Percentiles rank a stretch among this genome's conserved stretches.
phyloP scores from a whole-genome alignment of 53 echinoderm and acorn worm genomes.

The Echinometra lucunter region DNA sequence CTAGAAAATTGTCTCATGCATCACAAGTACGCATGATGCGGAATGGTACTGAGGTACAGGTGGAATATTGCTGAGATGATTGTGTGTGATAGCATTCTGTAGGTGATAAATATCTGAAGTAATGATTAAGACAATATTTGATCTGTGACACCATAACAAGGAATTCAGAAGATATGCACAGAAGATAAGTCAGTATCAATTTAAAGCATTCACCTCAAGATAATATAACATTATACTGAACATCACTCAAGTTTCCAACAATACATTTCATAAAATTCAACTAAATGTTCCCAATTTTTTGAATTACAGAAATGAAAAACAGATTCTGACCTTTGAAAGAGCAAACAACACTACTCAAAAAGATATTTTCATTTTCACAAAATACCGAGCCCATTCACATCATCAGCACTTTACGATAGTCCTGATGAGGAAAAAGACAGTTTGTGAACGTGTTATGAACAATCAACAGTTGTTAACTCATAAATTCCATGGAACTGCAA shows the following conservation, averaged over 20 bases:
- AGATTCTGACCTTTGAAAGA: slow-evolving; percentile 39
- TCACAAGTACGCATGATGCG: neutral
- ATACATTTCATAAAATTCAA: neutral
- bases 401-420: neutral
- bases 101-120: neutral
- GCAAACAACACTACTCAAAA: slow-evolving; percentile 33
- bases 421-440: neutral
- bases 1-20: neutral
- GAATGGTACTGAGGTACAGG: neutral
- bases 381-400: neutral
- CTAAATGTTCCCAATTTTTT: neutral
- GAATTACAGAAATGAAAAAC: neutral
- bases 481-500: neutral
- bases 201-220: neutral
- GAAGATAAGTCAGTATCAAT: neutral
- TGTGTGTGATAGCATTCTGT: neutral
- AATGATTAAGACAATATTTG: neutral
- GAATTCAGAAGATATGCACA: neutral
- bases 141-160: slow-evolving; percentile 17
- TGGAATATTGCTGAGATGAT: neutral
- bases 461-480: neutral
- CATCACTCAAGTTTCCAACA: neutral
- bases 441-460: neutral
- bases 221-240: neutral
- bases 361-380: neutral